Conservation (phyloP, 1,140 invertebrate species). For the Orius insidiosus region DNA sequence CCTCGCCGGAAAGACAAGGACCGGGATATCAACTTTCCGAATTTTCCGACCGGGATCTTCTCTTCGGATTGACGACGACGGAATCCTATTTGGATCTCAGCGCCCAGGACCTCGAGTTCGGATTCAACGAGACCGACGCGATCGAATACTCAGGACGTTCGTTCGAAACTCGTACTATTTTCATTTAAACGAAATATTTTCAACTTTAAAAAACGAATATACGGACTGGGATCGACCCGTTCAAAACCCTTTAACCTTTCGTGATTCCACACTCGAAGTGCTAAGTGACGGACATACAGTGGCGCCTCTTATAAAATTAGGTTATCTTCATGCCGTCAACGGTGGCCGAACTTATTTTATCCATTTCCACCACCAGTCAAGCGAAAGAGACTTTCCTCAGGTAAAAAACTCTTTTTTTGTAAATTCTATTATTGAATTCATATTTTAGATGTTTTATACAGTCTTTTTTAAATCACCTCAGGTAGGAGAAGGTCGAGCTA, state of each 20-base stretch:
- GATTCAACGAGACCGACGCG: slow-evolving; percentile 69
- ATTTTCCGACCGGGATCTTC: slow-evolving; percentile 58
- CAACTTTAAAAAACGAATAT: slow-evolving; percentile 79
- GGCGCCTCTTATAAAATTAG: slow-evolving; percentile 61
- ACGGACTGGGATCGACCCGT: slow-evolving; percentile 76
- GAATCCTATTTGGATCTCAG: slow-evolving; percentile 56
- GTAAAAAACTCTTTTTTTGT: no score
- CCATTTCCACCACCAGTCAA: slow-evolving; percentile 67
- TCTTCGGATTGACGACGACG: slow-evolving; percentile 55
- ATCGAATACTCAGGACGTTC: slow-evolving; percentile 68
- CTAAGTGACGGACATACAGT: slow-evolving; percentile 74
- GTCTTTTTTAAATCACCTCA: no score
- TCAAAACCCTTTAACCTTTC: slow-evolving; percentile 52
- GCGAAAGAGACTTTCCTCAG: slow-evolving; percentile 57
- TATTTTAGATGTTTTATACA: not conserved
- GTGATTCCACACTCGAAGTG: slow-evolving; percentile 57
- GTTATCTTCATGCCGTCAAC: slow-evolving; percentile 53
- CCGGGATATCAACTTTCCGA: slow-evolving; percentile 60
- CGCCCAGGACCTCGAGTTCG: slow-evolving; percentile 47
- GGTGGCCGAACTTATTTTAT: slow-evolving; percentile 69
- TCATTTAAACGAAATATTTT: slow-evolving; percentile 79
- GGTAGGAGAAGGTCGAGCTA: no score
- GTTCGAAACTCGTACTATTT: slow-evolving; percentile 76
- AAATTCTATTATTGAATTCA: not conserved
- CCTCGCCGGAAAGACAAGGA: slow-evolving; percentile 19